Percentiles rank a stretch among this genome's conserved stretches.
phyloP scores from a whole-genome alignment of 2,888 invertebrate species.

The Taphrorychus bicolor region DNA sequence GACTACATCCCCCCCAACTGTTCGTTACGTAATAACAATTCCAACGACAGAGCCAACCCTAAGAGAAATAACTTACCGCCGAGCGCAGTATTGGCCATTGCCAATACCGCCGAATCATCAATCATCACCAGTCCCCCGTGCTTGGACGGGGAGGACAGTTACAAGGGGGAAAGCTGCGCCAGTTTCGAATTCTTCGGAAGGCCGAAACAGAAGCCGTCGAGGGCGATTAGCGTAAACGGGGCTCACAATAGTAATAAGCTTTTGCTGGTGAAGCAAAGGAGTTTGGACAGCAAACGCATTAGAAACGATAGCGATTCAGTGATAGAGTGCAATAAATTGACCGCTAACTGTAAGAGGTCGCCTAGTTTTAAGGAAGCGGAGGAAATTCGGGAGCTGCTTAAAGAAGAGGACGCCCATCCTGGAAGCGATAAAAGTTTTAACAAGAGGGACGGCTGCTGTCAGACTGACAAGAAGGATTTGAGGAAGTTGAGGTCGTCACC shows the following conservation, averaged over 20 bases:
- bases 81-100: slow-evolving; percentile 64
- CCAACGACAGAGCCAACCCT: slow-evolving; percentile 47
- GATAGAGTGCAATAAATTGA: slow-evolving; percentile 58
- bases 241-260: slow-evolving; percentile 20
- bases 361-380: slow-evolving; percentile 61
- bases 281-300: slow-evolving; percentile 54
- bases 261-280: slow-evolving; percentile 49
- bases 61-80: slow-evolving; percentile 62
- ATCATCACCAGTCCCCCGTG: slow-evolving; percentile 64
- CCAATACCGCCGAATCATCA: slow-evolving; percentile 61
- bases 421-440: slow-evolving; percentile 66
- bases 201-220: slow-evolving; percentile 51
- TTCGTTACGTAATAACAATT: slow-evolving; percentile 57
- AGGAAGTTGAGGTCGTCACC: slow-evolving; percentile 63
- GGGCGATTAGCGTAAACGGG: slow-evolving; percentile 54
- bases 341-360: slow-evolving; percentile 57
- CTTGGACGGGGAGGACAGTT: slow-evolving; percentile 69
- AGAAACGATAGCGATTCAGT: slow-evolving; percentile 58
- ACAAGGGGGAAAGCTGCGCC: slow-evolving; percentile 69
- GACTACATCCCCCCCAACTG: slow-evolving; percentile 63
- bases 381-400: slow-evolving; percentile 55
- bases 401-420: slow-evolving; percentile 60
- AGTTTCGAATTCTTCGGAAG: slow-evolving; percentile 69
- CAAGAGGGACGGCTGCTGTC: slow-evolving; percentile 70
- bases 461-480: slow-evolving; percentile 71